Evolutionary conservation across 1,140 invertebrate species (phyloP).

Genomic region (Cyphomyrmex costatus): DNA sequence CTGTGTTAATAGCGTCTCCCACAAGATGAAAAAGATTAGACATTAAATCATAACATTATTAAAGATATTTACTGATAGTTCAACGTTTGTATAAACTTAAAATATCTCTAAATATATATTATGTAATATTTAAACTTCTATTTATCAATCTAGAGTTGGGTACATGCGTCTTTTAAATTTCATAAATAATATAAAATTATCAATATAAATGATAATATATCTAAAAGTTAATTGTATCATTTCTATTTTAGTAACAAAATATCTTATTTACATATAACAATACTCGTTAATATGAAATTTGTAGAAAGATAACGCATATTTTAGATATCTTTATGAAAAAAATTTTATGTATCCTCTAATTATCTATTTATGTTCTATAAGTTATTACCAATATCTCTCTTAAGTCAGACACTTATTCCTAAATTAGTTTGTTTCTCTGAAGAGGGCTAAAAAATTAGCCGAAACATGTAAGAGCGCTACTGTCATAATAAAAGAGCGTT

Average conservation of each 20-base stretch:
- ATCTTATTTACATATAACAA: no score
- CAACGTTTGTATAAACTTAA: background rate
- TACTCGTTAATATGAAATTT: background rate
- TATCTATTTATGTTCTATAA: background rate
- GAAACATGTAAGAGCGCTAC: no score
- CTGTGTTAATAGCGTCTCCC: no score
- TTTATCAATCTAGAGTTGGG: background rate
- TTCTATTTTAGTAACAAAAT: background rate
- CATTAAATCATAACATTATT: background rate
- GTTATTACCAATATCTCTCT: background rate
- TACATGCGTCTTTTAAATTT: background rate
- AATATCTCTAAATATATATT: background rate
- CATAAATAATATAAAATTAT: background rate
- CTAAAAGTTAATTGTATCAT: background rate
- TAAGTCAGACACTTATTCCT: background rate
- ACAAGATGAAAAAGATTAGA: background rate
- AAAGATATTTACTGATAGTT: background rate
- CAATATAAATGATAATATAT: background rate
- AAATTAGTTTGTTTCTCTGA: no score
- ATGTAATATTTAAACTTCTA: background rate
- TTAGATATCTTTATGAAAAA: background rate
- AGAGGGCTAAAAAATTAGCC: no score
- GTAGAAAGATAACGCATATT: background rate
- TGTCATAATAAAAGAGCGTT: no score
- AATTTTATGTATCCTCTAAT: background rate